Conservation (phyloP, 2,797 vertebrate genomes). For the Perodicticus potto region DNA sequence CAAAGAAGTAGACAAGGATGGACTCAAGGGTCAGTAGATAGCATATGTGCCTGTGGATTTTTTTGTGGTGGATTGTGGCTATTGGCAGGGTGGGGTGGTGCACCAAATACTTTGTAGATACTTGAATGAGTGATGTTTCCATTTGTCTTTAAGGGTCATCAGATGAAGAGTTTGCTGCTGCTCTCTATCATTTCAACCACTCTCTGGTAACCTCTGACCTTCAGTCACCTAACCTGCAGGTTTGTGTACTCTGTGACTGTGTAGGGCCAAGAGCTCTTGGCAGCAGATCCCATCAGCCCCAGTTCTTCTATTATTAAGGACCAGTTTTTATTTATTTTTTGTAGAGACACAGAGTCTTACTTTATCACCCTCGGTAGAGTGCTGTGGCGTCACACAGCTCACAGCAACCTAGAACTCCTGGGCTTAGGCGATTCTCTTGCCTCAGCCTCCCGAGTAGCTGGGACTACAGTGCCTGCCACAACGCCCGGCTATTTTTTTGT, state of each 20-base stretch:
- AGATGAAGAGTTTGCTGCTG: slow-evolving; percentile 97
- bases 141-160: slow-evolving; percentile 91
- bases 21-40: slow-evolving; percentile 93
- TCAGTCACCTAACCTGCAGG: slow-evolving; percentile 97
- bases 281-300: rapidly evolving
- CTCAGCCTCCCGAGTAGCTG: too few relatives aligned
- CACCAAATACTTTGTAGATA: rapidly evolving
- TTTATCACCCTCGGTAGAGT: too few relatives aligned
- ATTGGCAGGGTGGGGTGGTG: not conserved
- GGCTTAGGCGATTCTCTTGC: too few relatives aligned
- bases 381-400: too few relatives aligned
- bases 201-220: slow-evolving; percentile 98
- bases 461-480: too few relatives aligned
- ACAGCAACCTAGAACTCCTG: too few relatives aligned
- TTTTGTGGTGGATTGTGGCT: not conserved
- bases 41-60: not conserved
- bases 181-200: slow-evolving; percentile 99
- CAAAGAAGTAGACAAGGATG: slow-evolving; percentile 99
- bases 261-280: not conserved
- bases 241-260: slow-evolving; percentile 76
- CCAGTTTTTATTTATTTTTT: not conserved
- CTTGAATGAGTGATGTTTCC: not conserved
- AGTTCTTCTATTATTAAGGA: rapidly evolving
- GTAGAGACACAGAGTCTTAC: too few relatives aligned
- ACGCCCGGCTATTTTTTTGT: too few relatives aligned